Percentiles rank a stretch among this genome's conserved stretches.
phyloP scores from a whole-genome alignment of 2,888 invertebrate species.

The Synanthedon tipuliformis region DNA sequence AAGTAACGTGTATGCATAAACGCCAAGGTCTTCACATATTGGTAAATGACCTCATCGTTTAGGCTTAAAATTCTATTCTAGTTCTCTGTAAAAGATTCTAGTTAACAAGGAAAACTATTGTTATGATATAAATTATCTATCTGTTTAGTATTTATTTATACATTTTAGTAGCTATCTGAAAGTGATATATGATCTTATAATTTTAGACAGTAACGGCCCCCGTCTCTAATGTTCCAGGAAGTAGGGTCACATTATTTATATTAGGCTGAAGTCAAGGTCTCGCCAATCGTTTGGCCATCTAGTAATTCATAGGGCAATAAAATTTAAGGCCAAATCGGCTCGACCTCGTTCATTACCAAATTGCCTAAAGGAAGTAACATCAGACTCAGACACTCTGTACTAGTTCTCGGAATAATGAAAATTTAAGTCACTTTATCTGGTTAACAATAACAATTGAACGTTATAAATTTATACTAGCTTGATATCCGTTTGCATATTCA shows the following conservation, averaged over 20 bases:
- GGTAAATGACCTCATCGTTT: not conserved
- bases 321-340: conserved; percentile 43
- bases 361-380: conserved; percentile 4
- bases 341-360: conserved; percentile 32
- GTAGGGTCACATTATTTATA: conserved; percentile 61
- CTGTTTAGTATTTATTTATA: not conserved
- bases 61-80: not conserved
- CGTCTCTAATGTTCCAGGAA: conserved; percentile 44
- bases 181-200: conserved; percentile 13
- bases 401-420: not conserved
- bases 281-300: conserved; percentile 59
- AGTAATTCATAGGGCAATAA: conserved; percentile 58
- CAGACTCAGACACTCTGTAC: not conserved
- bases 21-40: not conserved
- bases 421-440: not conserved
- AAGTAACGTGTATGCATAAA: not conserved
- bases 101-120: not conserved
- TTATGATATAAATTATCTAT: not conserved
- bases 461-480: conserved; percentile 13
- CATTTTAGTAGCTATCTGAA: not conserved
- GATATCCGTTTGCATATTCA: conserved; percentile 52
- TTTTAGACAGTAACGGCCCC: conserved; percentile 47
- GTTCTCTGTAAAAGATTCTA: not conserved
- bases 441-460: conserved; percentile 10
- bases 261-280: conserved; percentile 62